phyloP scores from a whole-genome alignment of 1,140 invertebrate species.

The Eubasilissa regina region DNA sequence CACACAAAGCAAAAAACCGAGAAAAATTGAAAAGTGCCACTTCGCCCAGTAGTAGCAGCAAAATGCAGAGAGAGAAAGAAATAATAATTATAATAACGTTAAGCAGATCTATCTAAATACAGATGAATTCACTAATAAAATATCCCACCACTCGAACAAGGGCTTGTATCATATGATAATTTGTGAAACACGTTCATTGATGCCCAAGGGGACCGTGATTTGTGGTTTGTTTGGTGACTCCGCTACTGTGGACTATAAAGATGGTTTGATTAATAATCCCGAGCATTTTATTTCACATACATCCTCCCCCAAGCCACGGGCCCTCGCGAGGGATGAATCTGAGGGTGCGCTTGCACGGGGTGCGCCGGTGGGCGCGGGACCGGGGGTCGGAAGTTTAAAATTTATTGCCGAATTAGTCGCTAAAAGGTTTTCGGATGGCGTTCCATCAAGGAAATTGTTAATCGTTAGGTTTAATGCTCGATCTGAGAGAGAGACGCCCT shows the following conservation, averaged over 20 bases:
- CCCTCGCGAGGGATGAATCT: not conserved
- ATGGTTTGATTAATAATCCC: conserved; percentile 54
- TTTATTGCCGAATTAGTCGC: conserved; percentile 60
- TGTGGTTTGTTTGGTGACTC: conserved; percentile 56
- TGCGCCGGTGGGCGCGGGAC: not conserved
- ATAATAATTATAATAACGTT: too few relatives aligned
- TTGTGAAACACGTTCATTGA: not conserved
- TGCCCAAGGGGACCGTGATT: conserved; percentile 43
- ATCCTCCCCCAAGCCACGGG: conserved; percentile 28
- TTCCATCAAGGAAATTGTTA: conserved; percentile 55
- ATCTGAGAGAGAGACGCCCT: conserved; percentile 4
- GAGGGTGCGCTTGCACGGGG: conserved; percentile 18
- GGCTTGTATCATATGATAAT: conserved; percentile 1
- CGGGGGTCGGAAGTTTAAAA: conserved; percentile 58
- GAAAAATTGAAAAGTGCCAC: too few relatives aligned
- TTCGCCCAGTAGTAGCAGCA: too few relatives aligned
- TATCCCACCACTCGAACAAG: too few relatives aligned
- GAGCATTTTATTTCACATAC: conserved; percentile 54
- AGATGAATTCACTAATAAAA: too few relatives aligned
- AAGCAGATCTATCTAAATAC: too few relatives aligned
- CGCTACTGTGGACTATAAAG: conserved; percentile 52
- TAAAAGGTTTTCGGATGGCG: conserved; percentile 56
- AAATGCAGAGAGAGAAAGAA: too few relatives aligned
- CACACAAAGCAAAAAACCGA: too few relatives aligned
- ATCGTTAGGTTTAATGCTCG: conserved; percentile 50